Evolutionary conservation across 2,888 invertebrate species (phyloP).

Genomic region (Theretra japonica): DNA sequence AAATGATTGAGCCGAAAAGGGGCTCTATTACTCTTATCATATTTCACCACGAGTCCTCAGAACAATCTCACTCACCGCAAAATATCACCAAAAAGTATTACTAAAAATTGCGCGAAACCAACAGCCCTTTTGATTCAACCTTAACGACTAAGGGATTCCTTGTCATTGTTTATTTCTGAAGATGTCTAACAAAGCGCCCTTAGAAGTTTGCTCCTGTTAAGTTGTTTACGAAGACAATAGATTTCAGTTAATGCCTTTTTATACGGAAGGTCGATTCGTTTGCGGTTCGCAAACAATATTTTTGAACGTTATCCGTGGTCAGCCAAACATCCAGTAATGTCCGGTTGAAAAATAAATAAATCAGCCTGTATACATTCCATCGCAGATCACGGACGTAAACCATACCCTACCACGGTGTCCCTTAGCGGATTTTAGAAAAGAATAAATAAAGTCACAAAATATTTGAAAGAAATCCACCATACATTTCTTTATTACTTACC

Average conservation of each 20-base stretch:
- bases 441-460: background rate
- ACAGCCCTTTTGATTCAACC: slow-evolving; percentile 14
- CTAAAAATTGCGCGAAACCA: background rate
- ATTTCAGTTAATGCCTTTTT: slow-evolving; percentile 47
- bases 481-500: no score
- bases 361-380: background rate
- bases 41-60: no score
- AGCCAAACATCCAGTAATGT: background rate
- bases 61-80: background rate
- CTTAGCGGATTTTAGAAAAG: no score
- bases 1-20: no score
- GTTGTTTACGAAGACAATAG: slow-evolving; percentile 55
- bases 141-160: slow-evolving; percentile 34
- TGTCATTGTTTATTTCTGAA: slow-evolving; percentile 45
- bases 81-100: background rate
- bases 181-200: slow-evolving; percentile 43
- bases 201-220: slow-evolving; percentile 49
- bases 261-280: slow-evolving; percentile 17
- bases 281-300: background rate
- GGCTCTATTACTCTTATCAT: no score
- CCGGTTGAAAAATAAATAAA: background rate
- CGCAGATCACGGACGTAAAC: no score
- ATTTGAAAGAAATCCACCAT: no score
- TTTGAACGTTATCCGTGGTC: background rate
- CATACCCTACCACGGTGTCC: no score